Conservation (phyloP, 2,797 vertebrate species). For the Bradypus variegatus region DNA sequence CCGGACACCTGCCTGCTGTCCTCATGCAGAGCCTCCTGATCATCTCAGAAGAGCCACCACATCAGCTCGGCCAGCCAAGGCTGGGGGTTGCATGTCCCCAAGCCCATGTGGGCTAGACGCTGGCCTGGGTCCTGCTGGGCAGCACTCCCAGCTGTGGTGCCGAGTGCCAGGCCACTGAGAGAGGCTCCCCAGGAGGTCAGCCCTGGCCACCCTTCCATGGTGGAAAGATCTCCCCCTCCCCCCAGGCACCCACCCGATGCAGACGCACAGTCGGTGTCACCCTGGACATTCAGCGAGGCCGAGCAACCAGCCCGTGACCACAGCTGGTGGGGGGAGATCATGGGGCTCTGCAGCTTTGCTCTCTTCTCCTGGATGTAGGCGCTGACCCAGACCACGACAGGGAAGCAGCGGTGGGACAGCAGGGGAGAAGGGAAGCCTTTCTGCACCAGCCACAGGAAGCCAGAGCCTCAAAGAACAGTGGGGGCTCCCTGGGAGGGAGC, state of each 20-base stretch:
- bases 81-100: no score
- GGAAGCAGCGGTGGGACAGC: neutral
- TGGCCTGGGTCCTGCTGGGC: no score
- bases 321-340: neutral
- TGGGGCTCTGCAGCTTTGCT: neutral
- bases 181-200: neutral
- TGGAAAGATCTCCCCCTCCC: neutral
- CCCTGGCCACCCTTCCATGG: neutral
- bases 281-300: neutral
- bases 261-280: no score
- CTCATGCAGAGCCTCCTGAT: no score
- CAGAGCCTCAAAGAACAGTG: fast-evolving
- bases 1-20: no score
- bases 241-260: no score
- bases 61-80: neutral
- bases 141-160: no score
- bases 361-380: neutral
- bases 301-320: fast-evolving
- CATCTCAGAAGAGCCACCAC: no score
- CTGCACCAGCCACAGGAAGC: no score
- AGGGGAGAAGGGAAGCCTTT: neutral
- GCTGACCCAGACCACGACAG: fast-evolving
- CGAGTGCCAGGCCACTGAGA: no score
- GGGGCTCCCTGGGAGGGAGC: no score
- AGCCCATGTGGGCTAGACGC: no score